Evolutionary conservation across 2,113 vertebrate genomes (phyloP).

Genomic region (Motacilla tschutschensis): DNA sequence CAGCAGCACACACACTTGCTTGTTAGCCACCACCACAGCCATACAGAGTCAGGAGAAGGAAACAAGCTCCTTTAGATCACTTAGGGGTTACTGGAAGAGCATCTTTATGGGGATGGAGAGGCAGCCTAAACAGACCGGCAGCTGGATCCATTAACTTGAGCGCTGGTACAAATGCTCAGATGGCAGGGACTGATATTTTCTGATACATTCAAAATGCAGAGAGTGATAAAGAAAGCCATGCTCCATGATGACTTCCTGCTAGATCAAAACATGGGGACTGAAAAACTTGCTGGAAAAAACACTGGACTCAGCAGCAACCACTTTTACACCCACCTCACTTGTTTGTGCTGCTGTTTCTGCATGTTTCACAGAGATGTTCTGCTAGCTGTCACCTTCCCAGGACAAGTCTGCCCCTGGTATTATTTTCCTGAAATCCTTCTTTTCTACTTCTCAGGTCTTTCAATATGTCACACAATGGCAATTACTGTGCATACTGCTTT

Average conservation of each 20-base stretch:
- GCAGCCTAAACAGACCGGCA: background rate
- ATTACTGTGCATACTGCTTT: background rate
- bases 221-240: background rate
- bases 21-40: background rate
- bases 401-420: background rate
- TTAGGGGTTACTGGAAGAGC: background rate
- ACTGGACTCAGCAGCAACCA: rapidly evolving
- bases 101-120: background rate
- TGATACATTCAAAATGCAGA: rapidly evolving
- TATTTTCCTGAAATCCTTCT: background rate
- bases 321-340: background rate
- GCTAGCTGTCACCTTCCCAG: background rate
- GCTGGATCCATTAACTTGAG: background rate
- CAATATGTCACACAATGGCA: background rate
- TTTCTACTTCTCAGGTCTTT: background rate
- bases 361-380: background rate
- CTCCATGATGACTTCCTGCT: background rate
- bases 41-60: background rate
- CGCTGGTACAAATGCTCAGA: background rate
- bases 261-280: background rate
- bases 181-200: rapidly evolving
- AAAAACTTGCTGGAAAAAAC: background rate
- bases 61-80: background rate
- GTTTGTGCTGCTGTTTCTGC: background rate
- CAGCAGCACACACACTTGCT: background rate